A percentile compares a stretch with the other conserved stretches of the same genome.
phyloP scores from a whole-genome alignment of 1,140 invertebrate species.

The Metopolophium dirhodum region DNA sequence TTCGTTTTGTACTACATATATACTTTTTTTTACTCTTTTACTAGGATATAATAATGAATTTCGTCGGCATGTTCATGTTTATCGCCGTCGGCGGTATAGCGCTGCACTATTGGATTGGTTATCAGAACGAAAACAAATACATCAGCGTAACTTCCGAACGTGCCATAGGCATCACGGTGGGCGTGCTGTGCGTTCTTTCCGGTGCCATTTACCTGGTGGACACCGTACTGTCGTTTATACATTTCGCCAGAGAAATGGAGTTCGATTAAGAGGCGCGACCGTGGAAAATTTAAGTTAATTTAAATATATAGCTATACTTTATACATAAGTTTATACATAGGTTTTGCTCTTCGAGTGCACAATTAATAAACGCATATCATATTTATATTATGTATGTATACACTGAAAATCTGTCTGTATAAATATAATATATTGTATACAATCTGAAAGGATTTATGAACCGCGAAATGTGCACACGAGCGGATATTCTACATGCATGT shows the following conservation, averaged over 20 bases:
- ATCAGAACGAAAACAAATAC: constrained; percentile 77
- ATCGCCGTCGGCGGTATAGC: constrained; percentile 81
- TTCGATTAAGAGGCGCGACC: constrained; percentile 58
- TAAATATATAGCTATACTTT: background rate
- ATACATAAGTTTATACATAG: background rate
- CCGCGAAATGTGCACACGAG: background rate
- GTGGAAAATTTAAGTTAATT: background rate
- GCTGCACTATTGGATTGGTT: constrained; percentile 86
- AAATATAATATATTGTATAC: background rate
- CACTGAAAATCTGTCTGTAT: background rate
- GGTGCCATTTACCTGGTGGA: constrained; percentile 80
- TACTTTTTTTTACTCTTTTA: constrained; percentile 55
- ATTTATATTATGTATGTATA: background rate
- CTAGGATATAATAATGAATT: constrained; percentile 86
- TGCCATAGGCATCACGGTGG: constrained; percentile 79
- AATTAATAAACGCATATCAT: background rate
- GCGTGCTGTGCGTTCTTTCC: constrained; percentile 77
- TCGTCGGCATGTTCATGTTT: constrained; percentile 82
- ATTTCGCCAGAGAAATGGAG: constrained; percentile 72
- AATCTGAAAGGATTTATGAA: background rate
- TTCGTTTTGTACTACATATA: background rate
- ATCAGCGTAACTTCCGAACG: constrained; percentile 72
- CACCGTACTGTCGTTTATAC: constrained; percentile 75
- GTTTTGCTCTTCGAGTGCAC: background rate
- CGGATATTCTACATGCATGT: background rate